A percentile compares a stretch with the other conserved stretches of the same genome.
Evolutionary conservation across 2,113 vertebrate genomes (phyloP).

Genomic region (Excalfactoria chinensis): DNA sequence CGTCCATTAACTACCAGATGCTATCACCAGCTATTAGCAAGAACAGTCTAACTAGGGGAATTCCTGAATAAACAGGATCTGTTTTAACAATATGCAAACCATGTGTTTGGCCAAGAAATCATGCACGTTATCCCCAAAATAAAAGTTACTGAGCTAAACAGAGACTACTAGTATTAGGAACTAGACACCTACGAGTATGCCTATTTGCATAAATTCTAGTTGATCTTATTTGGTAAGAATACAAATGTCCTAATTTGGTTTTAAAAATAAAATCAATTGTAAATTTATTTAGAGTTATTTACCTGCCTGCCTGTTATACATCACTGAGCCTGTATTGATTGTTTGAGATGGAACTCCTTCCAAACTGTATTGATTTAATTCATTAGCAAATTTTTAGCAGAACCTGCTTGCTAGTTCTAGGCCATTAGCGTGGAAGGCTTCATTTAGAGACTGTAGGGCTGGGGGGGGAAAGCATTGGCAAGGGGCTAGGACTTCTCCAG

Average conservation of each 20-base stretch:
- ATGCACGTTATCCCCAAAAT: background rate
- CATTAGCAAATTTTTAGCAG: conserved; percentile 59
- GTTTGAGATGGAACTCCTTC: conserved; percentile 59
- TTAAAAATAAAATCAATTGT: conserved; percentile 79
- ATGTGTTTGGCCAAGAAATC: background rate
- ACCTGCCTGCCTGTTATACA: conserved; percentile 71
- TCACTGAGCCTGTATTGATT: conserved; percentile 72
- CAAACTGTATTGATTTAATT: conserved; percentile 73
- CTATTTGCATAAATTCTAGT: conserved; percentile 46
- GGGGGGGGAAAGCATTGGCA: background rate
- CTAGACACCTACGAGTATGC: background rate
- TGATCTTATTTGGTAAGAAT: conserved; percentile 50
- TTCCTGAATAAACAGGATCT: background rate
- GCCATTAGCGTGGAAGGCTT: conserved; percentile 32
- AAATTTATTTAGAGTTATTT: conserved; percentile 82
- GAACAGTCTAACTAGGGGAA: background rate
- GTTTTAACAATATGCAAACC: background rate
- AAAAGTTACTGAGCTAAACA: background rate
- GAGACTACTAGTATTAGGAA: background rate
- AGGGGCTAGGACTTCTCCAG: background rate
- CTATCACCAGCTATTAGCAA: background rate
- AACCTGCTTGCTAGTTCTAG: conserved; percentile 30
- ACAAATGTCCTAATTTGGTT: conserved; percentile 78
- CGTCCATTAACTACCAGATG: background rate
- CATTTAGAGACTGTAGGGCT: background rate